phyloP scores from a whole-genome alignment of 1,140 invertebrate species.

The Drosophila tropicalis region DNA sequence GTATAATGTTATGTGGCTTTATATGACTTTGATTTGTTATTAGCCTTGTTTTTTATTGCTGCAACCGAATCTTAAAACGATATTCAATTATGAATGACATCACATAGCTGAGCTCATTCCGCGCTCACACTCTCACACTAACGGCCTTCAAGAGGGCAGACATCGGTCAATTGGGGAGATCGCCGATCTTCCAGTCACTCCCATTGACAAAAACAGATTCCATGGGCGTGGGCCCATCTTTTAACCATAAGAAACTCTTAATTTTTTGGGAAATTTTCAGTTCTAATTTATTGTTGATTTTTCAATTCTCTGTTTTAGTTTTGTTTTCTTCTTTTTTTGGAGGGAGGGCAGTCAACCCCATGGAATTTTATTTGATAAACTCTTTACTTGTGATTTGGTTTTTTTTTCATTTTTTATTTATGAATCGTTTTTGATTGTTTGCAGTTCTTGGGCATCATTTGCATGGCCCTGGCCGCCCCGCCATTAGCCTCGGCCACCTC shows the following conservation, averaged over 20 bases:
- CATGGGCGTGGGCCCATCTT: no score
- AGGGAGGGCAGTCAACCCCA: no score
- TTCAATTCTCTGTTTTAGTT: no score
- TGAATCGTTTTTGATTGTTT: constrained; percentile 65
- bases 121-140: not conserved
- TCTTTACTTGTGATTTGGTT: not conserved
- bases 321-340: no score
- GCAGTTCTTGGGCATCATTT: constrained; percentile 92
- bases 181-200: not conserved
- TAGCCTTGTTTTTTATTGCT: not conserved
- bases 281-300: no score
- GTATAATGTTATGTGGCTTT: no score
- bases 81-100: constrained; percentile 53
- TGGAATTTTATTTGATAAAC: no score
- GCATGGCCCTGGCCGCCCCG: constrained; percentile 90
- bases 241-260: no score
- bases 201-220: not conserved
- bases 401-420: not conserved
- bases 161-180: constrained; percentile 38
- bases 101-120: constrained; percentile 21
- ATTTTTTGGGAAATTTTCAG: no score
- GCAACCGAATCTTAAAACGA: not conserved
- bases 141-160: constrained; percentile 22
- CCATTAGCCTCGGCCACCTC: constrained; percentile 86
- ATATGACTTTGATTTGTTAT: not conserved